These are phyloP conservation scores for Rhagoletis zephyria DNA, from an alignment of 1,140 invertebrate species.

Conservation along the genomic window DNA sequence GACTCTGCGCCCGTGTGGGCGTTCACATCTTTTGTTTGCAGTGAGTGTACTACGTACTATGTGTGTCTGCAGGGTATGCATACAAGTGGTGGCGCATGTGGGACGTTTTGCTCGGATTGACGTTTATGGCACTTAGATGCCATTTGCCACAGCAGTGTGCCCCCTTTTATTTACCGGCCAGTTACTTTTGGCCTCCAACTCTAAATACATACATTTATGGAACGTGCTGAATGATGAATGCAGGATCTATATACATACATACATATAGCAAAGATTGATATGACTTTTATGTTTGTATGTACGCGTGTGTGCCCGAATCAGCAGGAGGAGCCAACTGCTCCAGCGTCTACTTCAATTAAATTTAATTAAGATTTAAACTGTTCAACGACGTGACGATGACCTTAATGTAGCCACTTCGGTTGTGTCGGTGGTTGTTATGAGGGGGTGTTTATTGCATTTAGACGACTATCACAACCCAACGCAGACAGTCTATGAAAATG, in stretches of 20 bases:
- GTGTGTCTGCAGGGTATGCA: not conserved
- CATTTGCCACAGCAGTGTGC: not conserved
- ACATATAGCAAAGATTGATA: conserved; percentile 47
- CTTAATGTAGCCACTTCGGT: conserved; percentile 55
- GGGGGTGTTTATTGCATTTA: conserved; percentile 44
- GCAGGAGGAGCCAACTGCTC: conserved; percentile 34
- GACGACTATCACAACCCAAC: conserved; percentile 20
- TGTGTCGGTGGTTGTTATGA: not conserved
- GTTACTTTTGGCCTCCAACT: conserved; percentile 48
- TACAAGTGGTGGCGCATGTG: conserved; percentile 25
- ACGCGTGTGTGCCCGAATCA: too few relatives aligned
- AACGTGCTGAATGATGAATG: conserved; percentile 48
- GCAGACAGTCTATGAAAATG: not conserved
- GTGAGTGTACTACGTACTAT: not conserved
- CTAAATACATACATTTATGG: not conserved
- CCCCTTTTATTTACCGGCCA: conserved; percentile 28
- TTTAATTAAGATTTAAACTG: conserved; percentile 72
- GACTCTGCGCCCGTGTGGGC: not conserved
- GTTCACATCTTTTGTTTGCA: not conserved
- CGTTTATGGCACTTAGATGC: conserved; percentile 19
- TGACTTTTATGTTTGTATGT: not conserved
- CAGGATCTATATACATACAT: conserved; percentile 54
- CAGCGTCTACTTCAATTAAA: conserved; percentile 69
- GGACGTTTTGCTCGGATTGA: conserved; percentile 27
- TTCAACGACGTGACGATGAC: conserved; percentile 58